A percentile compares a stretch with the other conserved stretches of the same genome.
These are phyloP conservation scores for Centropyge bicolor DNA, from an alignment of 2,797 vertebrate genomes.

Conservation along the genomic window DNA sequence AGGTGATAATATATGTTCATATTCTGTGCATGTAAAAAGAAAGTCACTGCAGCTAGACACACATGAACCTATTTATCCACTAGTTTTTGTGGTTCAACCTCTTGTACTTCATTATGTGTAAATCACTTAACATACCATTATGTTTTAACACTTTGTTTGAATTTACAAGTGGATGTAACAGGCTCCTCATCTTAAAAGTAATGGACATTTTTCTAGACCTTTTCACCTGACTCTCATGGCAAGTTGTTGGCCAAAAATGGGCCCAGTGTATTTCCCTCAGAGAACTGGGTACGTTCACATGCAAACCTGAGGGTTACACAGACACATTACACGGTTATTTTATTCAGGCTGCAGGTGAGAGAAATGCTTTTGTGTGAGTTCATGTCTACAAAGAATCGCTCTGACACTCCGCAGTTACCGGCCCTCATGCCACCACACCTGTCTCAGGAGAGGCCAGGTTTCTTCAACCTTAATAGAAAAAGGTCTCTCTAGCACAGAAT, in stretches of 20 bases:
- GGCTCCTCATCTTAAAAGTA: background rate
- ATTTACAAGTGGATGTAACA: background rate
- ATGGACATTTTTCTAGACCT: background rate
- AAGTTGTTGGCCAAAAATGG: background rate
- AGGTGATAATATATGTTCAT: too few relatives aligned
- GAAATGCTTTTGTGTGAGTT: background rate
- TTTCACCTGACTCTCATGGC: background rate
- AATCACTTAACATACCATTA: too few relatives aligned
- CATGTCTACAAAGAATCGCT: background rate
- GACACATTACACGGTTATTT: background rate
- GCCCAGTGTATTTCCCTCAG: background rate
- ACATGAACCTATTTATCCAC: too few relatives aligned
- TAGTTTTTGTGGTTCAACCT: too few relatives aligned
- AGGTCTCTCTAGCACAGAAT: constrained; percentile 12
- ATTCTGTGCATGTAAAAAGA: too few relatives aligned
- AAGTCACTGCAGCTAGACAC: too few relatives aligned
- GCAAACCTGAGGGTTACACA: background rate
- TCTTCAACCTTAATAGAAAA: constrained; percentile 5
- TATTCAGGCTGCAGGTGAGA: background rate
- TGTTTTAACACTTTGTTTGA: too few relatives aligned
- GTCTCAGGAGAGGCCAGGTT: constrained; percentile 2
- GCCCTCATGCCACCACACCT: background rate
- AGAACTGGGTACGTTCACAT: background rate
- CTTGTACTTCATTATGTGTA: too few relatives aligned
- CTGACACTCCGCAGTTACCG: background rate